A percentile compares a stretch with the other conserved stretches of the same genome.
phyloP scores from a whole-genome alignment of 1,140 invertebrate genomes.

The Luehdorfia chinensis region DNA sequence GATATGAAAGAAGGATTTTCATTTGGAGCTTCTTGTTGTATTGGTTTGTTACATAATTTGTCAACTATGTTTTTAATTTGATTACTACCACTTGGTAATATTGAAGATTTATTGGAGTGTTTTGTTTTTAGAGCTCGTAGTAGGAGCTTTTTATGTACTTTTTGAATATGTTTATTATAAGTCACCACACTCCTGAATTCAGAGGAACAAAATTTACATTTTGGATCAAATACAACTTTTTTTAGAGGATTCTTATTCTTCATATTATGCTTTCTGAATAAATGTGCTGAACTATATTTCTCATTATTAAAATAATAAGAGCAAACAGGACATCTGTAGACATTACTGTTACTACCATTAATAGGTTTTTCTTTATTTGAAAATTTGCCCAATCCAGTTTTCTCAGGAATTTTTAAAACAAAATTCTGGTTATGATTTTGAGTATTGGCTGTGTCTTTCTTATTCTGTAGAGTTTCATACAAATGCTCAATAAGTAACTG shows the following conservation, averaged over 20 bases:
- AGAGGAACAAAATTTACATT: slow-evolving; percentile 34
- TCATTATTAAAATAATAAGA: slow-evolving; percentile 30
- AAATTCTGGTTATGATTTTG: neutral
- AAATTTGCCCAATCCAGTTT: no score
- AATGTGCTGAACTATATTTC: slow-evolving; percentile 23
- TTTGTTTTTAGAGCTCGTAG: no score
- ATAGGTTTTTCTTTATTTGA: no score
- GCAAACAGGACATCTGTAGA: slow-evolving; percentile 22
- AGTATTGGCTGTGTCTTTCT: slow-evolving; percentile 6
- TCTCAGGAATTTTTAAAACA: neutral
- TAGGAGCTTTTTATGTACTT: slow-evolving; percentile 22
- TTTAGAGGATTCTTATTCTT: slow-evolving; percentile 10
- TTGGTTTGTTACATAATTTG: no score
- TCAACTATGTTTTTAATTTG: no score
- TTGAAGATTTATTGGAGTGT: no score
- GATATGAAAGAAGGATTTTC: neutral
- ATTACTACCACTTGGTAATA: no score
- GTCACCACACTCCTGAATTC: slow-evolving; percentile 17
- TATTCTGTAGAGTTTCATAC: slow-evolving; percentile 38
- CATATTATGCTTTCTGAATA: slow-evolving; percentile 31
- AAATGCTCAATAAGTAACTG: slow-evolving; percentile 50
- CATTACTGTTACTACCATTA: neutral
- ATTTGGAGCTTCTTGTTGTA: no score
- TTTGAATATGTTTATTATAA: slow-evolving; percentile 40
- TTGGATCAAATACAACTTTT: slow-evolving; percentile 29